Percentiles rank a stretch among this genome's conserved stretches.
phyloP scores from a whole-genome alignment of 2,113 vertebrate genomes.

The Naja naja region DNA sequence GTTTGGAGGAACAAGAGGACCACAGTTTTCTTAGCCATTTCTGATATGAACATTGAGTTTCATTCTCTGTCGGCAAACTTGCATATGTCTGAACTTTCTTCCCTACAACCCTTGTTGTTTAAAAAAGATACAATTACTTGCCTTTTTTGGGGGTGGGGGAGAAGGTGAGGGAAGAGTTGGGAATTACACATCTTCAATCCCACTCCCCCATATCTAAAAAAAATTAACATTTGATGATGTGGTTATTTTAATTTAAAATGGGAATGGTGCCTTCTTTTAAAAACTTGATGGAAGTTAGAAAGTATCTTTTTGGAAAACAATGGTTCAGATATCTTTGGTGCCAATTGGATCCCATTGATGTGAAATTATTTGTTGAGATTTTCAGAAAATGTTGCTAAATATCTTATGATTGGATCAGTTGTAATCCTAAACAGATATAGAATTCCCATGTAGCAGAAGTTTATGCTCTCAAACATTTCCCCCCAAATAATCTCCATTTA shows the following conservation, averaged over 20 bases:
- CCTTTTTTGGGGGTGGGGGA: not conserved
- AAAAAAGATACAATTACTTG: not conserved
- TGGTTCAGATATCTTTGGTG: not conserved
- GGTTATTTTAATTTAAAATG: not conserved
- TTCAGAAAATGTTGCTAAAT: not conserved
- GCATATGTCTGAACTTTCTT: not conserved
- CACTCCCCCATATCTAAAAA: not conserved
- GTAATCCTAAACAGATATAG: not conserved
- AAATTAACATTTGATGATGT: not conserved
- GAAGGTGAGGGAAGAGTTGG: not conserved
- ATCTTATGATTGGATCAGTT: not conserved
- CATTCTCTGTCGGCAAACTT: not conserved
- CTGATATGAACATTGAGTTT: not conserved
- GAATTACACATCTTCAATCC: not conserved
- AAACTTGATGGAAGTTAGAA: not conserved
- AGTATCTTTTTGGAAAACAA: not conserved
- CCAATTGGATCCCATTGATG: not conserved
- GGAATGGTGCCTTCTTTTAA: not conserved
- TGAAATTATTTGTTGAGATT: not conserved
- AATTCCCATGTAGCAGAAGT: not conserved
- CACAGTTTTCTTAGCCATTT: not conserved
- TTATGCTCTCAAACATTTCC: not conserved
- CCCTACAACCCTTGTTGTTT: not conserved
- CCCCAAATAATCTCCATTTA: not conserved
- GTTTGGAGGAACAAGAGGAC: not conserved